Evolutionary conservation across 1,140 invertebrate genomes (phyloP).

Genomic region (Augochlora pura): DNA sequence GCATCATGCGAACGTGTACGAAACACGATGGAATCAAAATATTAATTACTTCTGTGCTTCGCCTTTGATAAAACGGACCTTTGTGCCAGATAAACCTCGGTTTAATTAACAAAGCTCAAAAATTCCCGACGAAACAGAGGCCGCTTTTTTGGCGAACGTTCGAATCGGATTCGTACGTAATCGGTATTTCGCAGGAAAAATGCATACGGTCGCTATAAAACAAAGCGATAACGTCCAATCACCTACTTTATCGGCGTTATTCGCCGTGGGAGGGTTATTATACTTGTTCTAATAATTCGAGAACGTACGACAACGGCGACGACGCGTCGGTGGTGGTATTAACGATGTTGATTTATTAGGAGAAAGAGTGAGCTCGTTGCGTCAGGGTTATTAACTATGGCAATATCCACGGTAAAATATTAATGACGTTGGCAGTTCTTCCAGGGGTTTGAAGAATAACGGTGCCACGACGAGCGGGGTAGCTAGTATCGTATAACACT

Average conservation of each 20-base stretch:
- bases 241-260: not conserved
- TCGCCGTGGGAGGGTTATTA: conserved; percentile 1
- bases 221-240: not conserved
- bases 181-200: not conserved
- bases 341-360: conserved; percentile 60
- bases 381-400: conserved; percentile 57
- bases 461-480: conserved; percentile 3
- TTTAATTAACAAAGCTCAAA: not conserved
- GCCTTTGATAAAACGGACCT: too few species aligned
- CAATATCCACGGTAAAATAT: conserved; percentile 57
- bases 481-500: conserved; percentile 18
- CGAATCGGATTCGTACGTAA: not conserved
- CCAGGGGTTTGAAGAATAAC: conserved; percentile 27
- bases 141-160: not conserved
- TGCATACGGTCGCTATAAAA: too few species aligned
- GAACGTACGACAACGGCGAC: not conserved
- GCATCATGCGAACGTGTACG: too few species aligned
- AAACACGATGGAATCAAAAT: too few species aligned
- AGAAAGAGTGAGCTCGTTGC: conserved; percentile 42
- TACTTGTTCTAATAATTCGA: conserved; percentile 9
- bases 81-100: too few species aligned
- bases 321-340: conserved; percentile 40
- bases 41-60: too few species aligned
- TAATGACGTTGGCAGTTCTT: conserved; percentile 61
- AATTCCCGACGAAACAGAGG: not conserved